Evolutionary conservation across 1,140 invertebrate species (phyloP).

Genomic region (Sminthurides bifidus): DNA sequence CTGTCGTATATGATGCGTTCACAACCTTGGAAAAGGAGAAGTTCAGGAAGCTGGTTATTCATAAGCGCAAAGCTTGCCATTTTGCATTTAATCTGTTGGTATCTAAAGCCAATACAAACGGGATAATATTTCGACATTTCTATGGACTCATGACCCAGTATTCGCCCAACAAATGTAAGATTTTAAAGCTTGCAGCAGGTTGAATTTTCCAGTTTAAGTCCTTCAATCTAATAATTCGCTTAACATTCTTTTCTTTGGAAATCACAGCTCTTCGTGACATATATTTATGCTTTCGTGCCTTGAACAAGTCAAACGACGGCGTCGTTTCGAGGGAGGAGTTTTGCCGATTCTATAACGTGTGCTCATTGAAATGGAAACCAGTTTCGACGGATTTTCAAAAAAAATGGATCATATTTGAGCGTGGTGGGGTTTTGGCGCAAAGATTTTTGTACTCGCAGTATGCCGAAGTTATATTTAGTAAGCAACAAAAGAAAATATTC

Average conservation of each 20-base stretch:
- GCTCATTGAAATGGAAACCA: constrained; percentile 58
- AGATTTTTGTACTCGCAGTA: constrained; percentile 21
- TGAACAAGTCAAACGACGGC: constrained; percentile 56
- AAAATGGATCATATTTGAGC: constrained; percentile 22
- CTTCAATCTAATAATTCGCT: constrained; percentile 1
- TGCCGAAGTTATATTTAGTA: constrained; percentile 26
- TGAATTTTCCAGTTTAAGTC: not conserved
- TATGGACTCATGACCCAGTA: constrained; percentile 42
- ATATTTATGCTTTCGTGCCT: constrained; percentile 65
- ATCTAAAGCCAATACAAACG: constrained; percentile 51
- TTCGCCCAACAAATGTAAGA: constrained; percentile 26
- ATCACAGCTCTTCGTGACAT: constrained; percentile 59
- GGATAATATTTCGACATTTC: constrained; percentile 64
- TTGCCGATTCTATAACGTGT: constrained; percentile 61
- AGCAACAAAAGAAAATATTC: too few species aligned
- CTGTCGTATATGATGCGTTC: constrained; percentile 83
- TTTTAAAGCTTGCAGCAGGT: not conserved
- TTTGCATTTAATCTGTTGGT: constrained; percentile 68
- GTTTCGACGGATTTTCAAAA: constrained; percentile 11
- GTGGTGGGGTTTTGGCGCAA: constrained; percentile 11
- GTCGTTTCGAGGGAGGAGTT: constrained; percentile 60
- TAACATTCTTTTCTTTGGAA: not conserved
- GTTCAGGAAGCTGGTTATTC: constrained; percentile 68
- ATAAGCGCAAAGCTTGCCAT: constrained; percentile 69
- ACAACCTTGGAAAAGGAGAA: constrained; percentile 77